These are phyloP conservation scores for Tragelaphus imberbis DNA, from an alignment of 2,113 vertebrate species.

Conservation along the genomic window DNA sequence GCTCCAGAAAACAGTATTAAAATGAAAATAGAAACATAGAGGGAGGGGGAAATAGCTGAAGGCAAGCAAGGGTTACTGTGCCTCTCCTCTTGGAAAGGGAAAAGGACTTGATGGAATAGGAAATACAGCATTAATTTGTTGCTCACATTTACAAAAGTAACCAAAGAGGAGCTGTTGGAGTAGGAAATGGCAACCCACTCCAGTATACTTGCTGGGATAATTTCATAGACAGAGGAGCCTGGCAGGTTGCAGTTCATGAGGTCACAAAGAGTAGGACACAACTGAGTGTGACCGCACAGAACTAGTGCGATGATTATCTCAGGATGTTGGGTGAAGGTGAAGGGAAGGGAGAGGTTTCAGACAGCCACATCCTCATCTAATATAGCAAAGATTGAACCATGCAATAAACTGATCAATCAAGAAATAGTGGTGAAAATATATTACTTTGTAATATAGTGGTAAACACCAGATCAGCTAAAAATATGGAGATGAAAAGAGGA, in stretches of 20 bases:
- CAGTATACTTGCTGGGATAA: neutral
- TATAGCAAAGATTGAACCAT: neutral
- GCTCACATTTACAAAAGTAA: neutral
- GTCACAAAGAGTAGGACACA: neutral
- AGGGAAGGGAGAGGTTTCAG: neutral
- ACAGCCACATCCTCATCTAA: neutral
- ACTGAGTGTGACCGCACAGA: neutral
- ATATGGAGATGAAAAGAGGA: neutral
- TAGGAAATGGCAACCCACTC: neutral
- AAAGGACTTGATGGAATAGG: neutral
- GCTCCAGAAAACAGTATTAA: neutral
- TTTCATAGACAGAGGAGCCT: neutral
- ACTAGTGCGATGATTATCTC: too few relatives aligned
- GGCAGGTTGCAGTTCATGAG: neutral
- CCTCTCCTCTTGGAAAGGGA: neutral
- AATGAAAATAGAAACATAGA: neutral
- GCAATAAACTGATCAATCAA: neutral
- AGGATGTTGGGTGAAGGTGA: neutral
- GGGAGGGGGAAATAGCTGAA: neutral
- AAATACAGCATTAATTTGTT: neutral
- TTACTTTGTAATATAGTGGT: neutral
- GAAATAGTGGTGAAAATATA: neutral
- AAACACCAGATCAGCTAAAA: neutral
- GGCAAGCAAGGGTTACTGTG: neutral
- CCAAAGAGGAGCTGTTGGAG: neutral